A percentile compares a stretch with the other conserved stretches of the same genome.
Evolutionary conservation across 2,888 invertebrate genomes (phyloP).

Genomic region (Opisthograptis luteolata): DNA sequence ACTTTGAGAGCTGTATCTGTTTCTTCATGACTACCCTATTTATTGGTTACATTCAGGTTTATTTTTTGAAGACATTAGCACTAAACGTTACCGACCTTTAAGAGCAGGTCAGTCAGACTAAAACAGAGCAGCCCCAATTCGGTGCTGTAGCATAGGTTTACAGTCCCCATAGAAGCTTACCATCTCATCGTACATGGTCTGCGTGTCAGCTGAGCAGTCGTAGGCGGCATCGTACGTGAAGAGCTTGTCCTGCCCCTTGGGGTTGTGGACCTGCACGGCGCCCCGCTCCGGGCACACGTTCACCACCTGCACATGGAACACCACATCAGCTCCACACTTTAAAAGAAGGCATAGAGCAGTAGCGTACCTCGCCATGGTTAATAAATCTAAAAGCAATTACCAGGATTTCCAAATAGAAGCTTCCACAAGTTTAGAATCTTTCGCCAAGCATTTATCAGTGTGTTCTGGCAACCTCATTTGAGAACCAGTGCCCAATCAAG

Average conservation of each 20-base stretch:
- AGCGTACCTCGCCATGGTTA: background rate
- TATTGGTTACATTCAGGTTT: background rate
- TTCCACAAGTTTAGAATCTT: too few species aligned
- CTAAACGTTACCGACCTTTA: too few species aligned
- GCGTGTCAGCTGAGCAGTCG: slow-evolving; percentile 94
- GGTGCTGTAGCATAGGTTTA: background rate
- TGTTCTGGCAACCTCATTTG: too few species aligned
- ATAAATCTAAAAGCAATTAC: background rate
- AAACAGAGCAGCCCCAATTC: too few species aligned
- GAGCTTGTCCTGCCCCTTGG: slow-evolving; percentile 93
- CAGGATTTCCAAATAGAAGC: too few species aligned
- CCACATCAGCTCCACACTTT: background rate
- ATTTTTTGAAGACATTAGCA: too few species aligned
- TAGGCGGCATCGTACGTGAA: slow-evolving; percentile 99
- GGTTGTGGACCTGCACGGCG: slow-evolving; percentile 95
- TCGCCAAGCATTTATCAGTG: too few species aligned
- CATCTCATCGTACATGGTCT: slow-evolving; percentile 97
- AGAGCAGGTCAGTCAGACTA: too few species aligned
- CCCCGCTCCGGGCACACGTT: slow-evolving; percentile 94
- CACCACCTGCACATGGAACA: slow-evolving; percentile 84
- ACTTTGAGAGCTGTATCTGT: too few species aligned
- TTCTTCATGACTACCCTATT: background rate
- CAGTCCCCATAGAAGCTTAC: slow-evolving; percentile 65
- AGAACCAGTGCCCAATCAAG: too few species aligned
- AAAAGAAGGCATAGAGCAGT: background rate